These are phyloP conservation scores for Myotis yumanensis DNA, from an alignment of 2,113 vertebrate species.

Conservation along the genomic window DNA sequence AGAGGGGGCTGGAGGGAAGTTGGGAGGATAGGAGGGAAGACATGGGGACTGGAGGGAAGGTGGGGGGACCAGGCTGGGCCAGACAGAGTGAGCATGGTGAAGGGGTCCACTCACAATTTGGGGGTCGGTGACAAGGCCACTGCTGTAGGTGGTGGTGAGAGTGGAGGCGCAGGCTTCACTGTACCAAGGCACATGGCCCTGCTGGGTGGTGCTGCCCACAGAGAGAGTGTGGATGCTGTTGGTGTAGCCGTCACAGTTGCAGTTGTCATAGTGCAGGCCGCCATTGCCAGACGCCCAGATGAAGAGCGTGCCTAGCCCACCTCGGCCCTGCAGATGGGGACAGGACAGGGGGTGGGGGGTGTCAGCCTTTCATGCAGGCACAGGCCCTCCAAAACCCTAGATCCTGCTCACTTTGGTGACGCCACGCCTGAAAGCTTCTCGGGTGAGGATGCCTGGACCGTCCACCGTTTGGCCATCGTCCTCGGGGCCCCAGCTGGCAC, in stretches of 20 bases:
- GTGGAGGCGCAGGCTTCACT: constrained; percentile 86
- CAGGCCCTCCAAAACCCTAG: rapidly evolving
- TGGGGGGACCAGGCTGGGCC: neutral
- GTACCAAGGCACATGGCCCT: constrained; percentile 82
- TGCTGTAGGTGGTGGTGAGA: constrained; percentile 88
- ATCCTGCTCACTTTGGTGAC: constrained; percentile 71
- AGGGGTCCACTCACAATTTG: constrained; percentile 82
- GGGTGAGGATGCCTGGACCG: constrained; percentile 80
- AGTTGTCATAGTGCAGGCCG: constrained; percentile 83
- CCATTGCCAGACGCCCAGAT: constrained; percentile 89
- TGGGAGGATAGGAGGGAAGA: neutral
- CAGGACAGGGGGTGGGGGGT: rapidly evolving
- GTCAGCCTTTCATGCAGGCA: rapidly evolving
- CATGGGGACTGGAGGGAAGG: neutral
- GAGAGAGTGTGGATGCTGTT: constrained; percentile 88
- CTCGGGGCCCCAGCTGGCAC: constrained; percentile 87
- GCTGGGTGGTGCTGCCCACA: constrained; percentile 83
- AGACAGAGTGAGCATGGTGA: rapidly evolving
- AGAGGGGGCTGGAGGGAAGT: neutral
- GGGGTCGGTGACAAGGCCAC: constrained; percentile 72
- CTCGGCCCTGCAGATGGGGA: constrained; percentile 81
- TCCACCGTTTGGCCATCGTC: constrained; percentile 84
- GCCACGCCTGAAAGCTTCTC: constrained; percentile 80
- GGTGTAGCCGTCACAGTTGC: constrained; percentile 86
- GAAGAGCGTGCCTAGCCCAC: constrained; percentile 87